Conservation (phyloP, 92 coral and sea anemone genomes). For the Anthopleura xanthogrammica region DNA sequence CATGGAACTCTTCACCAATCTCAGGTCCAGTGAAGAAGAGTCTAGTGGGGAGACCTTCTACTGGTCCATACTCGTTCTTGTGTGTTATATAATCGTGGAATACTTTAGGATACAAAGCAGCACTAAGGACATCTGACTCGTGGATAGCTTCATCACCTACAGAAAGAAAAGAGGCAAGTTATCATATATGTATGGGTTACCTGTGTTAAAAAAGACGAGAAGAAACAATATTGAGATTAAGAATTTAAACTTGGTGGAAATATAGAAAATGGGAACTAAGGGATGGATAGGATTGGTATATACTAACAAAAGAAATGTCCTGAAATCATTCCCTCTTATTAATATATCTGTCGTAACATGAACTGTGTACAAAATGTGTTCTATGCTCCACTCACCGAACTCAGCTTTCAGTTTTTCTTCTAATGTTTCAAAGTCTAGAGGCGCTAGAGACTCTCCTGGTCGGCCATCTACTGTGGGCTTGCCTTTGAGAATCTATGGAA, state of each 20-base stretch:
- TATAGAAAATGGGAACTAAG: too few species aligned
- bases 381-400: conserved; percentile 51
- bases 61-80: conserved; percentile 94
- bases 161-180: conserved; percentile 2
- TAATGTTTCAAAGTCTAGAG: conserved; percentile 79
- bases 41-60: conserved; percentile 86
- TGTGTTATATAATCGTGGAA: conserved; percentile 88
- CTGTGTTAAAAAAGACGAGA: not conserved
- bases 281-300: too few species aligned
- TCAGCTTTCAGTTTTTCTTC: conserved; percentile 72
- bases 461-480: conserved; percentile 87
- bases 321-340: too few species aligned
- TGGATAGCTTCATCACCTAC: conserved; percentile 74
- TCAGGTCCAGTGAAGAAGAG: conserved; percentile 96
- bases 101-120: conserved; percentile 92
- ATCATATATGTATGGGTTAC: not conserved
- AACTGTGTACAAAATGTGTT: not conserved
- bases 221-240: too few species aligned
- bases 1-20: conserved; percentile 96
- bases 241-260: too few species aligned
- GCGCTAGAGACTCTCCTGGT: conserved; percentile 92
- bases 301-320: too few species aligned
- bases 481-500: conserved; percentile 77
- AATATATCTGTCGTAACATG: too few species aligned
- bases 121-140: conserved; percentile 91